Conservation (phyloP, 2,113 vertebrate species). For the Sialia sialis region DNA sequence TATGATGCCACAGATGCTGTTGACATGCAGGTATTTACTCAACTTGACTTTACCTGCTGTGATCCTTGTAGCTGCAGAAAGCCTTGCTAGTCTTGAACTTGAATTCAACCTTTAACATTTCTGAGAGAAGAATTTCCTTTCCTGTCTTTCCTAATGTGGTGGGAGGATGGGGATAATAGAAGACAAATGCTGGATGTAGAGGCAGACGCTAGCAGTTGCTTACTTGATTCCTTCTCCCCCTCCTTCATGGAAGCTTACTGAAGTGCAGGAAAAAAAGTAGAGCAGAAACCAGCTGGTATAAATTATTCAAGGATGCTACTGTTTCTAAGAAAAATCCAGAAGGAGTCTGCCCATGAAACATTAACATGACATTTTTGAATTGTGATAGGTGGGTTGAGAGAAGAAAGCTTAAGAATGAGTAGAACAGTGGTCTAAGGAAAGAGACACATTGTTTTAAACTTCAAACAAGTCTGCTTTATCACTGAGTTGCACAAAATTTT, state of each 20-base stretch:
- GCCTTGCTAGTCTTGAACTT: background rate
- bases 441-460: background rate
- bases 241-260: background rate
- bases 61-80: background rate
- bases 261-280: constrained; percentile 44
- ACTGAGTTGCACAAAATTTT: background rate
- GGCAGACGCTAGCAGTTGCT: background rate
- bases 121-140: background rate
- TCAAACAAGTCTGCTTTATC: constrained; percentile 1
- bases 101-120: background rate
- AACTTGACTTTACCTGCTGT: background rate
- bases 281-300: constrained; percentile 56
- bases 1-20: background rate
- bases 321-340: constrained; percentile 30
- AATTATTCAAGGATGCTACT: constrained; percentile 67
- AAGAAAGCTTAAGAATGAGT: constrained; percentile 10
- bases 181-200: background rate
- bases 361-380: constrained; percentile 61
- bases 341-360: constrained; percentile 57
- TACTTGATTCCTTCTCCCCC: background rate
- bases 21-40: background rate
- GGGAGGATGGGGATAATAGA: background rate
- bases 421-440: background rate
- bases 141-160: background rate
- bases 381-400: constrained; percentile 40